A percentile compares a stretch with the other conserved stretches of the same genome.
phyloP scores from a whole-genome alignment of 2,113 vertebrate species.

The Todiramphus chloris region DNA sequence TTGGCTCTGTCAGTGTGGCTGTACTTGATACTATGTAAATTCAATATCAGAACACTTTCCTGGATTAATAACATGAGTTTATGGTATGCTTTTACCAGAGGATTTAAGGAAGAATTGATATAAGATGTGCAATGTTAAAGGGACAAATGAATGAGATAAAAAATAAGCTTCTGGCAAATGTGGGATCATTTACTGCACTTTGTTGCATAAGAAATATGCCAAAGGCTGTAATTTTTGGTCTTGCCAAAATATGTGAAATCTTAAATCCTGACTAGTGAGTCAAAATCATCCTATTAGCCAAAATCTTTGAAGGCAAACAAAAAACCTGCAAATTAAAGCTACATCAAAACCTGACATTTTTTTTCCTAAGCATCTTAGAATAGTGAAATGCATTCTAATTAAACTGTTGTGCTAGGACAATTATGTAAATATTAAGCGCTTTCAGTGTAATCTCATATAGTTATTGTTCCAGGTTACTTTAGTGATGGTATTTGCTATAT shows the following conservation, averaged over 20 bases:
- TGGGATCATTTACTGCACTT: neutral
- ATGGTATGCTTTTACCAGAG: neutral
- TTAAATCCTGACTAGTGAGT: neutral
- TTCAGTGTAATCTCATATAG: neutral
- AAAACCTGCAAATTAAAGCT: neutral
- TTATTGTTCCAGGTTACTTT: neutral
- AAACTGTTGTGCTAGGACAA: neutral
- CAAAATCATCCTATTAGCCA: neutral
- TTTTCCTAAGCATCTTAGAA: neutral
- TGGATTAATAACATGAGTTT: neutral
- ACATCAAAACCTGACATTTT: neutral
- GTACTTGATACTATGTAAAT: slow-evolving; percentile 1
- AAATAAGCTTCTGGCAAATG: neutral
- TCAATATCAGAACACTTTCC: neutral
- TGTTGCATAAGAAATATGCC: neutral
- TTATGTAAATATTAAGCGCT: neutral
- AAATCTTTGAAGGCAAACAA: slow-evolving; percentile 1
- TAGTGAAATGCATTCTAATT: neutral
- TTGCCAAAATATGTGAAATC: neutral
- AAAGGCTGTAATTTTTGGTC: slow-evolving; percentile 9
- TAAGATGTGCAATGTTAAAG: neutral
- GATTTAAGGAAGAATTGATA: neutral
- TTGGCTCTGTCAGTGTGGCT: neutral
- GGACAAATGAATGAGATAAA: neutral
- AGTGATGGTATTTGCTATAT: neutral